phyloP scores from a whole-genome alignment of 1,140 invertebrate species.

The Tribolium castaneum region DNA sequence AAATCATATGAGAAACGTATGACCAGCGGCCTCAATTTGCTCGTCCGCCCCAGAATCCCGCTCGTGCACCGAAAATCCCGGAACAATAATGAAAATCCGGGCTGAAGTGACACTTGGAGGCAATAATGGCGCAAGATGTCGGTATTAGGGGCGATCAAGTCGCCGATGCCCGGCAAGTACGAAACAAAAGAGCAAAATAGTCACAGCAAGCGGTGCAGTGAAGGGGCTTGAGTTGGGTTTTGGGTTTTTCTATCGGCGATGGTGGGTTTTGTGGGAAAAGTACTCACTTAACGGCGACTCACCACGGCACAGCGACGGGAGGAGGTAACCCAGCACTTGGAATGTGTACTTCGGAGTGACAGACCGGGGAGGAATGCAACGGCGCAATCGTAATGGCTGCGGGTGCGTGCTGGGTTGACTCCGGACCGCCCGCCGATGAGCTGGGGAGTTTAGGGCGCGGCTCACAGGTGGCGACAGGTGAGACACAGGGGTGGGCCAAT shows the following conservation, averaged over 20 bases:
- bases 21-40: background rate
- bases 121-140: slow-evolving; percentile 36
- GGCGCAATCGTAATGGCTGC: slow-evolving; percentile 10
- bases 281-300: slow-evolving; percentile 15
- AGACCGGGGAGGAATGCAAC: slow-evolving; percentile 25
- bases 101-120: background rate
- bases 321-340: slow-evolving; percentile 18
- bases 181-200: slow-evolving; percentile 21
- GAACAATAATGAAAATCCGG: background rate
- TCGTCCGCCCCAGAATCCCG: background rate
- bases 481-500: background rate
- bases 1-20: background rate
- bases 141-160: background rate
- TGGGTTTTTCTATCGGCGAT: background rate
- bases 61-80: background rate
- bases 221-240: background rate
- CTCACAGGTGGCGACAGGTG: background rate
- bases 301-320: background rate
- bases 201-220: background rate
- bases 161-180: background rate
- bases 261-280: background rate
- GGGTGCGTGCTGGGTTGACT: slow-evolving; percentile 23
- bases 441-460: background rate
- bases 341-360: slow-evolving; percentile 12
- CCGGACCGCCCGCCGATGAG: slow-evolving; percentile 2